Percentiles rank a stretch among this genome's conserved stretches.
These are phyloP conservation scores for Plecotus auritus DNA, from an alignment of 2,113 vertebrate species.

Conservation along the genomic window DNA sequence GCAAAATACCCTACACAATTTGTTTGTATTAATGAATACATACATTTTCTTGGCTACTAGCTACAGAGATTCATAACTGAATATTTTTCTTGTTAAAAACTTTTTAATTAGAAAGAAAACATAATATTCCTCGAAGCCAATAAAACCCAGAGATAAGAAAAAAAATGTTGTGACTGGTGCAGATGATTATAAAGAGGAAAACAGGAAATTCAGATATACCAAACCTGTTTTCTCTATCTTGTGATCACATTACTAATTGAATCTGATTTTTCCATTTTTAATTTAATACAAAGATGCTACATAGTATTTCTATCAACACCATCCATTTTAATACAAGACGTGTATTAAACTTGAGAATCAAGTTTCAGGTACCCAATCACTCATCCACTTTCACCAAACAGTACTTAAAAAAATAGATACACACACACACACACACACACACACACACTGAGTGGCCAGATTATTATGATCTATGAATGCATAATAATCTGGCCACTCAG, in stretches of 20 bases:
- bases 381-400: neutral
- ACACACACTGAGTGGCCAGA: too few species aligned
- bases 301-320: neutral
- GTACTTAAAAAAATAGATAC: neutral
- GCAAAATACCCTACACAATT: neutral
- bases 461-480: too few species aligned
- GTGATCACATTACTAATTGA: neutral
- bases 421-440: too few species aligned
- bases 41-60: conserved; percentile 38
- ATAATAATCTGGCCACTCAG: too few species aligned
- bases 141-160: conserved; percentile 1
- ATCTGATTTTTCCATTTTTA: neutral
- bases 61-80: neutral
- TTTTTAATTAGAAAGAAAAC: conserved; percentile 48
- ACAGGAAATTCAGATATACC: conserved; percentile 1
- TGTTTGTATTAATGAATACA: conserved; percentile 35
- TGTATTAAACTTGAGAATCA: conserved; percentile 1
- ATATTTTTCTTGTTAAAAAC: neutral
- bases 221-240: conserved; percentile 29
- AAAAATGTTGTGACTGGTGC: neutral
- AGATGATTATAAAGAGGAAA: neutral
- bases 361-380: neutral
- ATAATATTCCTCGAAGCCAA: neutral
- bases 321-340: neutral
- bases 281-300: neutral